A percentile compares a stretch with the other conserved stretches of the same genome.
Conservation (phyloP, 2,888 invertebrate species). For the Petrolisthes cinctipes region DNA sequence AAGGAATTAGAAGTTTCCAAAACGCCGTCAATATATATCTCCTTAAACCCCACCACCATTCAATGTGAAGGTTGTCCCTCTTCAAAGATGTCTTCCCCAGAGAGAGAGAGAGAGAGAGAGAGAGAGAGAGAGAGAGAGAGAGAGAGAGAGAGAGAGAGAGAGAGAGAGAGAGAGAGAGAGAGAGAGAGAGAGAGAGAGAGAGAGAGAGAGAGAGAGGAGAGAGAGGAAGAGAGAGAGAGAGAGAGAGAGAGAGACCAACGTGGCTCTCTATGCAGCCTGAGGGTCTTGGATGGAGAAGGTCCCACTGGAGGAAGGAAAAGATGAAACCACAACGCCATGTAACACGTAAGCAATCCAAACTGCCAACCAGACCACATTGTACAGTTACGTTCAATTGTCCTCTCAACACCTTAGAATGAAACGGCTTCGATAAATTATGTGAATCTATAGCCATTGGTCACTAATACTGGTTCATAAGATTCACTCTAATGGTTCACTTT, state of each 20-base stretch:
- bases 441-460: no score
- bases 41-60: neutral
- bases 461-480: no score
- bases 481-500: no score
- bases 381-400: no score
- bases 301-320: neutral
- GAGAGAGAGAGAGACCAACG: neutral
- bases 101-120: conserved; percentile 3
- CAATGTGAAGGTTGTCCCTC: neutral
- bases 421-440: no score
- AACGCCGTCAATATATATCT: neutral
- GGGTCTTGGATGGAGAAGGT: neutral
- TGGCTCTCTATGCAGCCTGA: neutral
- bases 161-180: neutral
- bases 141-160: neutral
- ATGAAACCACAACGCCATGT: neutral
- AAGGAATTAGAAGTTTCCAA: neutral
- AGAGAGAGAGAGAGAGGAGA: neutral
- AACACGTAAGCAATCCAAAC: neutral
- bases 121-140: neutral
- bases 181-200: neutral
- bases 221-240: conserved; percentile 20
- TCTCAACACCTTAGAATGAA: no score
- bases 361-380: no score
- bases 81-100: neutral